phyloP scores from a whole-genome alignment of 1,140 invertebrate species.

The Halictus rubicundus region DNA sequence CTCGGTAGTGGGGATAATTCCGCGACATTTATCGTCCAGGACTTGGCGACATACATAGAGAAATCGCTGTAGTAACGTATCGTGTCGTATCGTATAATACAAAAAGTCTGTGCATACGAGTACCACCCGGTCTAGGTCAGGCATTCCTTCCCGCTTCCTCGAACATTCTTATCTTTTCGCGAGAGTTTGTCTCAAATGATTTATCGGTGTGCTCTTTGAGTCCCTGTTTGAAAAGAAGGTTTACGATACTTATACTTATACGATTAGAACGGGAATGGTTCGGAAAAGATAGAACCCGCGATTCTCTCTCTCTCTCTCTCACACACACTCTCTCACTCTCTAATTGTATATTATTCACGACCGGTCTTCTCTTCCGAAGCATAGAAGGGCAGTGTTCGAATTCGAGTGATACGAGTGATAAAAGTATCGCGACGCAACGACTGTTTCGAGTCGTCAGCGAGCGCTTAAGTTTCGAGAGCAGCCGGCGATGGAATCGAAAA shows the following conservation, averaged over 20 bases:
- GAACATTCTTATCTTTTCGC: neutral
- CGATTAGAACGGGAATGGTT: too few species aligned
- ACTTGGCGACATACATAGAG: too few species aligned
- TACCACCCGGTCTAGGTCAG: neutral
- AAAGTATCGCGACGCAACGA: slow-evolving; percentile 20
- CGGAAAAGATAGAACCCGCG: too few species aligned
- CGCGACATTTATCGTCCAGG: too few species aligned
- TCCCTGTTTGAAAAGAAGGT: too few species aligned
- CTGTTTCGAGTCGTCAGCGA: neutral
- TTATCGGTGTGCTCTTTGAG: too few species aligned
- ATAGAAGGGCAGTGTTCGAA: slow-evolving; percentile 57
- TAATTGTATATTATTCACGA: neutral
- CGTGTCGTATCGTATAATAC: neutral
- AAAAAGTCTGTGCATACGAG: slow-evolving; percentile 40
- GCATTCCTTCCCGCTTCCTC: neutral
- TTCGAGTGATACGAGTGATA: neutral
- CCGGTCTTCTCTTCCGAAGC: slow-evolving; percentile 4
- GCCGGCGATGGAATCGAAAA: slow-evolving; percentile 25
- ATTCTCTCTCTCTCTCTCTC: neutral
- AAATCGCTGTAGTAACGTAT: too few species aligned
- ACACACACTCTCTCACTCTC: neutral
- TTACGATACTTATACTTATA: too few species aligned
- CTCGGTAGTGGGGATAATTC: too few species aligned
- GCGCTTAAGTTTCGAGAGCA: slow-evolving; percentile 22
- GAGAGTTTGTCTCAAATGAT: too few species aligned